phyloP scores from a whole-genome alignment of 2,113 vertebrate species.

The Strix aluco region DNA sequence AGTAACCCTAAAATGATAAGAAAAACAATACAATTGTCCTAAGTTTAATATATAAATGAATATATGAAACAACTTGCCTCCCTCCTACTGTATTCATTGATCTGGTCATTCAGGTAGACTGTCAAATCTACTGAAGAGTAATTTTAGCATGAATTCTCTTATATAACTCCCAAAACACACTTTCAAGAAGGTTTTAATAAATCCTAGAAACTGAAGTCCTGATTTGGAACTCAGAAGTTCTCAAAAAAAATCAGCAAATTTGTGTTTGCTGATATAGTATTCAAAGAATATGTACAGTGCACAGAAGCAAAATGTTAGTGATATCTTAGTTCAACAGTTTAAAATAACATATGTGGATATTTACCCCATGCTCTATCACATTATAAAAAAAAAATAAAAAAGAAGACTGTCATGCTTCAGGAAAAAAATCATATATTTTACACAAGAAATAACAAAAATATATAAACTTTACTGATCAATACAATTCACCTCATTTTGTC shows the following conservation, averaged over 20 bases:
- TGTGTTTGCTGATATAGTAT: neutral
- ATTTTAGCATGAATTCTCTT: neutral
- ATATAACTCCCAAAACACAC: neutral
- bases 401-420: neutral
- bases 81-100: neutral
- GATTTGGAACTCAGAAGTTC: neutral
- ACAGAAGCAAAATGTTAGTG: neutral
- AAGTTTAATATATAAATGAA: neutral
- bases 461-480: neutral
- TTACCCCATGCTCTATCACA: neutral
- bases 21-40: neutral
- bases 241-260: neutral
- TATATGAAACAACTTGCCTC: neutral
- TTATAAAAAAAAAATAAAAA: neutral
- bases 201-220: neutral
- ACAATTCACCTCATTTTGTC: neutral
- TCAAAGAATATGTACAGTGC: neutral
- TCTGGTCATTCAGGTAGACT: neutral
- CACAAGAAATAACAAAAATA: neutral
- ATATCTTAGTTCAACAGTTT: neutral
- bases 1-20: neutral
- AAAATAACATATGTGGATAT: neutral
- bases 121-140: neutral
- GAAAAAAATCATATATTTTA: neutral
- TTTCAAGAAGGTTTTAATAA: neutral